phyloP scores from a whole-genome alignment of 2,113 vertebrate species.

The Mionectes macconnelli region DNA sequence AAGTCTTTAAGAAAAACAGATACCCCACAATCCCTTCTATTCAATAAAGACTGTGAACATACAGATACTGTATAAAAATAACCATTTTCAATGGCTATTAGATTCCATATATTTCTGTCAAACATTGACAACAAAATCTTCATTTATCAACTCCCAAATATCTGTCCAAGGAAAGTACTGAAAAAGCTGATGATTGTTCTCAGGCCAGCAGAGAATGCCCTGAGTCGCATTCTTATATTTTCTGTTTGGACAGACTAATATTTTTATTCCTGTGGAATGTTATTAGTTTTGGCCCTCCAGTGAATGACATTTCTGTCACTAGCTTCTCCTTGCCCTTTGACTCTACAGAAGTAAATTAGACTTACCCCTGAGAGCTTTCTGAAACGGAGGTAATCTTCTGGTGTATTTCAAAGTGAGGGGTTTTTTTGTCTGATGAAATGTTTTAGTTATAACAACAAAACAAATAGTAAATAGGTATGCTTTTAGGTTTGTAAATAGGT shows the following conservation, averaged over 20 bases:
- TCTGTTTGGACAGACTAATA: not conserved
- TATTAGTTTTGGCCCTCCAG: not conserved
- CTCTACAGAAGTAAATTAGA: not conserved
- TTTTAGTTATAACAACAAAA: constrained; percentile 26
- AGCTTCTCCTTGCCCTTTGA: not conserved
- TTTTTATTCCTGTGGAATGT: constrained; percentile 4
- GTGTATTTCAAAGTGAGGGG: not conserved
- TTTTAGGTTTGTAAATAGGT: constrained; percentile 10
- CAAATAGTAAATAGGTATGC: not conserved
- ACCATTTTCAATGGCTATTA: not conserved
- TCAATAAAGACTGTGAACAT: not conserved
- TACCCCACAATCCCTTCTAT: not conserved
- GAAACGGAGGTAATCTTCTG: not conserved
- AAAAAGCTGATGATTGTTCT: not conserved
- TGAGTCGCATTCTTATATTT: not conserved
- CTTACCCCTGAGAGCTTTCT: not conserved
- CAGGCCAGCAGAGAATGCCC: not conserved
- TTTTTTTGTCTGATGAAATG: not conserved
- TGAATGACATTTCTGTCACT: not conserved
- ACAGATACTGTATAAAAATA: not conserved
- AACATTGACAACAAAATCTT: not conserved
- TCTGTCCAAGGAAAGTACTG: not conserved
- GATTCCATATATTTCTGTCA: not conserved
- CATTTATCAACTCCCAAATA: not conserved
- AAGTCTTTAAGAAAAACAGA: not conserved